Evolutionary conservation across 2,797 vertebrate species (phyloP).

Genomic region (Pangasius sanitwongsei): DNA sequence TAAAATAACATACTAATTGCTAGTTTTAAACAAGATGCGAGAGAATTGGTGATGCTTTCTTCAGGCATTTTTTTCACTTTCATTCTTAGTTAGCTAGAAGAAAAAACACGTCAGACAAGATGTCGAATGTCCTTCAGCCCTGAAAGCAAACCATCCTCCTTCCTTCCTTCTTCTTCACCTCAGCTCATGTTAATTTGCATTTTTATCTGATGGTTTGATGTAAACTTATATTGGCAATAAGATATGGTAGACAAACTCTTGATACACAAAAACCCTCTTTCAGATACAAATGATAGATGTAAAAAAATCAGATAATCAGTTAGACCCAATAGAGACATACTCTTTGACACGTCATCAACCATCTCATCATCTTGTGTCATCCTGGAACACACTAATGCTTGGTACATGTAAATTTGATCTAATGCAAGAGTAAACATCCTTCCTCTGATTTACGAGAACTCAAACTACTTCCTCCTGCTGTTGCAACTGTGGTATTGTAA

Average conservation of each 20-base stretch:
- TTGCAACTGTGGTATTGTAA: constrained; percentile 22
- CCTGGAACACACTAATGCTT: not conserved
- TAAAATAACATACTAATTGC: not conserved
- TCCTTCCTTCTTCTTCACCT: not conserved
- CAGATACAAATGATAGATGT: not conserved
- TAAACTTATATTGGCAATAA: not conserved
- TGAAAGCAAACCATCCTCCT: not conserved
- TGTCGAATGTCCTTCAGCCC: not conserved
- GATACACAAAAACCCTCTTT: not conserved
- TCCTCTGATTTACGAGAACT: constrained; percentile 21
- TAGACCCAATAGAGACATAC: not conserved
- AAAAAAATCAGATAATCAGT: not conserved
- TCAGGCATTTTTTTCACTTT: not conserved
- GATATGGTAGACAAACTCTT: not conserved
- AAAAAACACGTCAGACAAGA: not conserved
- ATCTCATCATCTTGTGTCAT: not conserved
- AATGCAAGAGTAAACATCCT: constrained; percentile 28
- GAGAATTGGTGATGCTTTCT: not conserved
- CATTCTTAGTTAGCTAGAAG: not conserved
- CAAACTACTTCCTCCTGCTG: constrained; percentile 27
- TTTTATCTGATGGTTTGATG: not conserved
- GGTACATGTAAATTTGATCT: not conserved
- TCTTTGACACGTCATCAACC: not conserved
- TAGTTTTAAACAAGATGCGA: not conserved
- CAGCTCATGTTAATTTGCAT: not conserved